phyloP scores from a whole-genome alignment of 2,113 vertebrate species.

The Pardalotus punctatus region DNA sequence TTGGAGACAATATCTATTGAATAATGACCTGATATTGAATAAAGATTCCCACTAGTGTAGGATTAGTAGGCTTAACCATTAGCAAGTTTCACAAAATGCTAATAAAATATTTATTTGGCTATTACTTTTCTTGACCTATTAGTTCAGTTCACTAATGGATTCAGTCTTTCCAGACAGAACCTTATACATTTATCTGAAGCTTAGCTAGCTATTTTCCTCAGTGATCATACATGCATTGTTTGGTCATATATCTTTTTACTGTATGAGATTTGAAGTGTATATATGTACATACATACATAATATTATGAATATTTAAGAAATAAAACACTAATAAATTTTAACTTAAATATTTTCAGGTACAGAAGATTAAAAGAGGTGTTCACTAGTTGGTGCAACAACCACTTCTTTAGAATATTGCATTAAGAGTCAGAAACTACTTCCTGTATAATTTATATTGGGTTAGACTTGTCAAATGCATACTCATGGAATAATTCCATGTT shows the following conservation, averaged over 20 bases:
- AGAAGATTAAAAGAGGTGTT: background rate
- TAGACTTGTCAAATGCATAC: background rate
- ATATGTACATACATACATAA: background rate
- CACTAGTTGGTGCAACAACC: background rate
- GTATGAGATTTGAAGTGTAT: background rate
- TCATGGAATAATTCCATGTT: background rate
- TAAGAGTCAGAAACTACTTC: background rate
- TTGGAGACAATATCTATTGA: background rate
- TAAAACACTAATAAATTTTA: background rate
- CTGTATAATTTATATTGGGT: background rate
- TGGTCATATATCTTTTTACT: background rate
- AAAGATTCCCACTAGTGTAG: conserved; percentile 15
- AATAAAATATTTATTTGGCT: conserved; percentile 89
- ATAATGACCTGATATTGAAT: background rate
- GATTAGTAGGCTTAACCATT: conserved; percentile 74
- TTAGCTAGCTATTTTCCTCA: background rate
- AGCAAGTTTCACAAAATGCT: conserved; percentile 83
- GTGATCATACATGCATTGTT: background rate
- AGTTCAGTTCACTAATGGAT: conserved; percentile 86
- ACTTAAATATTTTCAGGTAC: background rate
- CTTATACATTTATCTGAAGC: conserved; percentile 3
- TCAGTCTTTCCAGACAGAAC: conserved; percentile 74
- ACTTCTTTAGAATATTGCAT: background rate
- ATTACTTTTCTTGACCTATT: conserved; percentile 90
- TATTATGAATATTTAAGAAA: background rate